A percentile compares a stretch with the other conserved stretches of the same genome.
phyloP scores from a whole-genome alignment of 2,888 invertebrate genomes.

The Pristionchus fissidentatus region DNA sequence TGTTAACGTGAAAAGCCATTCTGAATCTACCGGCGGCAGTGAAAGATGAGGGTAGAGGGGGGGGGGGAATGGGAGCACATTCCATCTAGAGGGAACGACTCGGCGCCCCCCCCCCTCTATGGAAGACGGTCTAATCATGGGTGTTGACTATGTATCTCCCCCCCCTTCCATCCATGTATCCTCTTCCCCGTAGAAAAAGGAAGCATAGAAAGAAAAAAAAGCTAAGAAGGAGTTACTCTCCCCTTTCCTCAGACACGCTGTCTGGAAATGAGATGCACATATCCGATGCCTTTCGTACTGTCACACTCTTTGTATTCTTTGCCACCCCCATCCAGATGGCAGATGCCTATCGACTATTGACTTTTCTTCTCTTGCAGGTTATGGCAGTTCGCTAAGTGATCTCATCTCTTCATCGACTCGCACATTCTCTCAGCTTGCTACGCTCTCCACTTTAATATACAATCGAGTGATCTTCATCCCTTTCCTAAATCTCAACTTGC shows the following conservation, averaged over 20 bases:
- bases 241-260: too few species aligned
- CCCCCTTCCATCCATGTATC: too few species aligned
- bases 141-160: constrained; percentile 7
- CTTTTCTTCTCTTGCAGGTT: constrained; percentile 57
- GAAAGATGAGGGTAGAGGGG: too few species aligned
- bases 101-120: not conserved
- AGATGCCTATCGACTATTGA: not conserved
- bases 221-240: too few species aligned
- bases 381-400: constrained; percentile 67
- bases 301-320: not conserved
- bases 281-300: not conserved
- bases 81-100: constrained; percentile 7
- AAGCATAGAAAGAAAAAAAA: too few species aligned
- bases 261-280: too few species aligned
- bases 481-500: constrained; percentile 1
- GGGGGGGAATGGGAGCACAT: too few species aligned
- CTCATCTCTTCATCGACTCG: not conserved
- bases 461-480: constrained; percentile 21
- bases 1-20: too few species aligned
- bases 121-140: constrained; percentile 24
- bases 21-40: too few species aligned
- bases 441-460: constrained; percentile 36
- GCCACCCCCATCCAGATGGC: not conserved
- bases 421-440: constrained; percentile 1
- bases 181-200: not conserved